phyloP scores from a whole-genome alignment of 2,113 vertebrate species.

The Odontesthes bonariensis region DNA sequence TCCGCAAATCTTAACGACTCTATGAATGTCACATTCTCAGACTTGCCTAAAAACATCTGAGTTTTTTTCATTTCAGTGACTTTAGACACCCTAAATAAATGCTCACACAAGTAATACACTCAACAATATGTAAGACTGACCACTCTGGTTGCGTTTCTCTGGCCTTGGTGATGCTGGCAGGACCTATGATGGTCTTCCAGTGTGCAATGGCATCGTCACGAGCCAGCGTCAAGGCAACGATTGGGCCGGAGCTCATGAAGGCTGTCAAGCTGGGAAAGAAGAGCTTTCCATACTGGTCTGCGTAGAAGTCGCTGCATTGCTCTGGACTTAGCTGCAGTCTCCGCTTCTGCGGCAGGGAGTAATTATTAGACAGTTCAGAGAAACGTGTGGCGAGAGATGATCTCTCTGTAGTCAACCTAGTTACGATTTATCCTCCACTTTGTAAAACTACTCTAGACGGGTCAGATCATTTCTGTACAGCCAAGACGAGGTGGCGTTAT shows the following conservation, averaged over 20 bases:
- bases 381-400: not conserved
- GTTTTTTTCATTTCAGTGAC: too few species aligned
- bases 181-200: constrained; percentile 94
- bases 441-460: not conserved
- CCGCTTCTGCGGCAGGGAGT: constrained; percentile 82
- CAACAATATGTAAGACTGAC: constrained; percentile 74
- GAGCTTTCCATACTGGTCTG: constrained; percentile 90
- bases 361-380: constrained; percentile 3
- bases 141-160: constrained; percentile 89
- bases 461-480: not conserved
- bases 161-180: constrained; percentile 84
- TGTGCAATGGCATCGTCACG: constrained; percentile 85
- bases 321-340: constrained; percentile 92
- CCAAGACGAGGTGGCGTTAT: too few species aligned
- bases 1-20: too few species aligned
- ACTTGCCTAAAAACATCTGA: too few species aligned
- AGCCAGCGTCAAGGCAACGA: constrained; percentile 87
- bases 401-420: not conserved
- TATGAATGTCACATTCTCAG: too few species aligned
- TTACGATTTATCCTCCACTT: not conserved
- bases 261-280: constrained; percentile 92
- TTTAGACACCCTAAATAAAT: not conserved
- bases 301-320: constrained; percentile 95
- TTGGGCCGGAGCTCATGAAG: constrained; percentile 96
- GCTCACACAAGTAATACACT: not conserved